These are phyloP conservation scores for Cyphotilapia sp. DNA, from an alignment of 2,113 vertebrate genomes.

Conservation along the genomic window DNA sequence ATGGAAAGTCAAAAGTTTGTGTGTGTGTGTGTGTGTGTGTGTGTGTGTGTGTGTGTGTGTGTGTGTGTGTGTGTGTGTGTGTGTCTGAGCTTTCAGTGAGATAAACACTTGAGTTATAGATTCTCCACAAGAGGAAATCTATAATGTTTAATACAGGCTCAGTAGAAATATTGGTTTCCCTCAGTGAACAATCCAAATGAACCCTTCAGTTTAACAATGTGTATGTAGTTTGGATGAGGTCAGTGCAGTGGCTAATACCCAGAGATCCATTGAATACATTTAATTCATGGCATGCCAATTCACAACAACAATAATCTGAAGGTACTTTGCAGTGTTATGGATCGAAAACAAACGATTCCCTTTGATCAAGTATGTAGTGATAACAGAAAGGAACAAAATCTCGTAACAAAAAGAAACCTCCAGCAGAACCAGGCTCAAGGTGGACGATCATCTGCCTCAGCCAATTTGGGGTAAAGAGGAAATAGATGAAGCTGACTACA, in stretches of 20 bases:
- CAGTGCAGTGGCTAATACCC: not conserved
- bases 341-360: not conserved
- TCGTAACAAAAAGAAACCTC: not conserved
- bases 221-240: not conserved
- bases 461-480: not conserved
- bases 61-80: not conserved
- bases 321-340: not conserved
- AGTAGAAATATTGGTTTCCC: not conserved
- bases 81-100: not conserved
- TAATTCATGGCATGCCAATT: not conserved
- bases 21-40: not conserved
- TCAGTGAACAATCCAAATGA: not conserved
- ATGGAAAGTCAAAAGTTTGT: too few species aligned
- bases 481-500: not conserved
- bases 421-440: not conserved
- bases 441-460: not conserved
- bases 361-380: not conserved
- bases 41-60: not conserved
- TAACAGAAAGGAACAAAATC: not conserved
- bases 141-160: slow-evolving; percentile 13
- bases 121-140: not conserved
- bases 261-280: not conserved
- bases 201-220: not conserved
- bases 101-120: slow-evolving; percentile 39
- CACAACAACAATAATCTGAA: not conserved